These are phyloP conservation scores for Busseola fusca DNA, from an alignment of 2,888 invertebrate species.

Conservation along the genomic window DNA sequence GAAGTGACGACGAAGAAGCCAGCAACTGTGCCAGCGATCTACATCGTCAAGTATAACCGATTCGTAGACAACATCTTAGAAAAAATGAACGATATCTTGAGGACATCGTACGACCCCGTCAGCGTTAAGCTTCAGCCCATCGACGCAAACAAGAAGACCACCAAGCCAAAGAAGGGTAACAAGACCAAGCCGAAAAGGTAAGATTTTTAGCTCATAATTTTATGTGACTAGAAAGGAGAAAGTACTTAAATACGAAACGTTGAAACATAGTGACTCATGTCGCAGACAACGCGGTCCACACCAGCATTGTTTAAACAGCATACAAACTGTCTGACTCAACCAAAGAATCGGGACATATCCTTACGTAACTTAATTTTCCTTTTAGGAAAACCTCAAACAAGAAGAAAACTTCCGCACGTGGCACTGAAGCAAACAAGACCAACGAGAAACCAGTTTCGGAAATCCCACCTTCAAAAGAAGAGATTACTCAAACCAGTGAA, in stretches of 20 bases:
- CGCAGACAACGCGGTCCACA: not conserved
- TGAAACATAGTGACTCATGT: constrained; percentile 18
- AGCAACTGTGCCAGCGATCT: constrained; percentile 90
- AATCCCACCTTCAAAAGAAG: constrained; percentile 71
- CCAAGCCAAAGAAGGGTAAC: constrained; percentile 83
- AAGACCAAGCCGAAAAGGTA: constrained; percentile 83
- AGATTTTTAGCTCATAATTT: constrained; percentile 35
- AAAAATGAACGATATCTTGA: constrained; percentile 94
- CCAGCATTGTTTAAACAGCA: constrained; percentile 15
- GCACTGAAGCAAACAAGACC: constrained; percentile 68
- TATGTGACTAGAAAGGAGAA: constrained; percentile 28
- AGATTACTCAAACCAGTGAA: constrained; percentile 64
- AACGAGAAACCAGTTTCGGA: constrained; percentile 69
- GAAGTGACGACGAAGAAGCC: constrained; percentile 79
- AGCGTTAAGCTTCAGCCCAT: constrained; percentile 92
- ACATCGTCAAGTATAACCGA: constrained; percentile 94
- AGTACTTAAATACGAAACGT: constrained; percentile 31
- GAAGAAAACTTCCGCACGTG: constrained; percentile 82
- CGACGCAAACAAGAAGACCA: constrained; percentile 86
- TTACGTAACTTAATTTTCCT: constrained; percentile 53
- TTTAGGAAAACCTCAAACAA: constrained; percentile 79
- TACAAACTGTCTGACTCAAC: constrained; percentile 28
- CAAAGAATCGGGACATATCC: constrained; percentile 20
- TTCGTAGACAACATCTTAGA: constrained; percentile 95
- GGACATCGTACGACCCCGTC: constrained; percentile 95